A percentile compares a stretch with the other conserved stretches of the same genome.
Conservation (phyloP, 2,888 invertebrate species). For the Harmothoe impar region DNA sequence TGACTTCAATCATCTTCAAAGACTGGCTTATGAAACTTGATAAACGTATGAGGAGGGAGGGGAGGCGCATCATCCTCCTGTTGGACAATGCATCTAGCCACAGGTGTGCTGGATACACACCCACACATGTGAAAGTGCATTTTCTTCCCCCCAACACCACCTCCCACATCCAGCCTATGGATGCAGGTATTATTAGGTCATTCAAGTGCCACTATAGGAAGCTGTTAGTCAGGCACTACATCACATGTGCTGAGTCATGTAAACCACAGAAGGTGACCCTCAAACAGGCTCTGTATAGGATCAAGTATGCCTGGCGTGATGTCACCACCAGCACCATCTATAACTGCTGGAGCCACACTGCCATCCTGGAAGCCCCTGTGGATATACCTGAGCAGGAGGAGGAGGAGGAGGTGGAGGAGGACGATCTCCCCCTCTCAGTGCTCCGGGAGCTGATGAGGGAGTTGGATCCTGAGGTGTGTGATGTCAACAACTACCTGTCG, state of each 20-base stretch:
- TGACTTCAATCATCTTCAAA: slow-evolving; percentile 68
- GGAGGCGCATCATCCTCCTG: slow-evolving; percentile 66
- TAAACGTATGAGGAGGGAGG: slow-evolving; percentile 60
- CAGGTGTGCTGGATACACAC: slow-evolving; percentile 26
- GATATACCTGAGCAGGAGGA: background rate
- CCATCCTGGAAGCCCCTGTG: background rate
- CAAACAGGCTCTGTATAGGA: slow-evolving; percentile 63
- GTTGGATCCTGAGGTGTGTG: background rate
- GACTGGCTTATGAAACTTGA: slow-evolving; percentile 67
- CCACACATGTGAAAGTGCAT: slow-evolving; percentile 66
- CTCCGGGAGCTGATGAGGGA: background rate
- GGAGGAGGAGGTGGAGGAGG: too few relatives aligned
- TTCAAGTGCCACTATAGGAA: slow-evolving; percentile 68
- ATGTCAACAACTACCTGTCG: too few relatives aligned
- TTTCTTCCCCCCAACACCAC: slow-evolving; percentile 72
- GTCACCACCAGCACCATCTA: slow-evolving; percentile 48
- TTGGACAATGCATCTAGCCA: slow-evolving; percentile 70
- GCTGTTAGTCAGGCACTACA: slow-evolving; percentile 59
- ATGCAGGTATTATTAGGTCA: slow-evolving; percentile 69
- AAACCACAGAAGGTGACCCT: background rate
- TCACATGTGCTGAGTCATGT: slow-evolving; percentile 65
- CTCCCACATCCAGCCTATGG: slow-evolving; percentile 70
- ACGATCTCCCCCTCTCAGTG: too few relatives aligned
- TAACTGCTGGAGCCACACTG: slow-evolving; percentile 23
- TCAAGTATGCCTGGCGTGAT: slow-evolving; percentile 66